Base-by-base conservation (phyloP, 2,888 invertebrate genomes). In the Nipponacmea schrenckii region DNA sequence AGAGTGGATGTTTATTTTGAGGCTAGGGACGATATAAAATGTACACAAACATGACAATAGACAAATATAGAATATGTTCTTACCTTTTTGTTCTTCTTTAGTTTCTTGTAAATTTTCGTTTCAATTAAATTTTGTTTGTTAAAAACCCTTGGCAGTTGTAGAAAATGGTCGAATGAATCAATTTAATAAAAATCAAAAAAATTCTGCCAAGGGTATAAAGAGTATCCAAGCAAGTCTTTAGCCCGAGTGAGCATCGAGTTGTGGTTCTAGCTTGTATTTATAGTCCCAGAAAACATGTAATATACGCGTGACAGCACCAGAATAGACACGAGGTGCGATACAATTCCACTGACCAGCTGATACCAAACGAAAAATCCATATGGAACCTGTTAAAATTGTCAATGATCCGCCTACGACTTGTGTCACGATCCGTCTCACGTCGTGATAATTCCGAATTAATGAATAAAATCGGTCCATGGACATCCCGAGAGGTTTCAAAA, bases 191-290 rank as follows among this genome's bases (percentile, higher is more conserved):
- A 48, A 24, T 12, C 14, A 7, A 56, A 56, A 62, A 68, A 56
- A 39, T 68, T 68, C 56, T 50, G 68, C 68, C 68, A 68, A 39
- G 68, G 68, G 39, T 17, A 24, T 44, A 31, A 50, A 39, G 39
- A 44, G 50, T 62, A 39, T 14, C 56, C 62, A 50, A 39, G 62
- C 56, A 56, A 50, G 68, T 56, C 56, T 27, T 56, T 27, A 68
- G 68, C 68, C 68, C 68, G 56, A 68, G 56, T 68, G 68, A 68
- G 68, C 68, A 31, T n/a, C 26, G 50, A 56, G 24, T 27, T 20
- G 14, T 7, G 15, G 17, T 27, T 56, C 2, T 24, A 56, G 24
- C 10, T 14, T 20, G 56, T 56, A 56, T 56, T 56, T 56, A 56
- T 56, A 56, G 56, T 20, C 20, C 10, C 20, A 4, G 24, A 56